These are phyloP conservation scores for Heliconius cydno DNA, from an alignment of 2,888 invertebrate species.

Conservation along the genomic window DNA sequence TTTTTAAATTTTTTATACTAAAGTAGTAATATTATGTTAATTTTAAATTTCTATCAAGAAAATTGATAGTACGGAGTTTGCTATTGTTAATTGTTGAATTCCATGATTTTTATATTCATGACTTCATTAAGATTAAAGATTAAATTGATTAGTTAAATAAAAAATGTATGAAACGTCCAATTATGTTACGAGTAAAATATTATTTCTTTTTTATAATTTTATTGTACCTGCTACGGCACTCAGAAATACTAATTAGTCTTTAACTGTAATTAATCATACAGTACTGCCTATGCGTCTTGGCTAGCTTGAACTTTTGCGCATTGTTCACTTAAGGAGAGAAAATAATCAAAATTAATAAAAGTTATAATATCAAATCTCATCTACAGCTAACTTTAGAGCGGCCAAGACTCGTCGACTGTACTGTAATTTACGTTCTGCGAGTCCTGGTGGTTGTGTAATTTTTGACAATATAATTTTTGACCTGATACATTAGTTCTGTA, in stretches of 20 bases:
- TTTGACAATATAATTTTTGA: background rate
- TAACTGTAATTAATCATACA: background rate
- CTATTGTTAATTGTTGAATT: background rate
- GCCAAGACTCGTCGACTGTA: background rate
- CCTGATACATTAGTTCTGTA: background rate
- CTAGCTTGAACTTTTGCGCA: background rate
- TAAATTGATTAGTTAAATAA: too few species aligned
- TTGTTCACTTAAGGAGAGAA: background rate
- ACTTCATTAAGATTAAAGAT: background rate
- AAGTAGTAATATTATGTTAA: conserved; percentile 5
- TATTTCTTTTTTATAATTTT: background rate
- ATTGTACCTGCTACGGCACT: background rate
- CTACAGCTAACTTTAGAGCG: background rate
- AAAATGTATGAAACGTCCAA: conserved; percentile 13
- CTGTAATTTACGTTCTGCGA: background rate
- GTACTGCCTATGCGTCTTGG: background rate
- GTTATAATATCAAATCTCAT: background rate
- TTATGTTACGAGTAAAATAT: background rate
- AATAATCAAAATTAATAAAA: background rate
- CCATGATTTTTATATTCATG: conserved; percentile 8
- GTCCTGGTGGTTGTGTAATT: background rate
- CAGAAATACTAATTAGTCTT: background rate
- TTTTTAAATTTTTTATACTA: background rate
- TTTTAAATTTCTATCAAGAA: background rate
- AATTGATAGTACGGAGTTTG: background rate